Base-by-base conservation (phyloP, 2,797 vertebrate species). In the Crocodylus rhombifer region DNA sequence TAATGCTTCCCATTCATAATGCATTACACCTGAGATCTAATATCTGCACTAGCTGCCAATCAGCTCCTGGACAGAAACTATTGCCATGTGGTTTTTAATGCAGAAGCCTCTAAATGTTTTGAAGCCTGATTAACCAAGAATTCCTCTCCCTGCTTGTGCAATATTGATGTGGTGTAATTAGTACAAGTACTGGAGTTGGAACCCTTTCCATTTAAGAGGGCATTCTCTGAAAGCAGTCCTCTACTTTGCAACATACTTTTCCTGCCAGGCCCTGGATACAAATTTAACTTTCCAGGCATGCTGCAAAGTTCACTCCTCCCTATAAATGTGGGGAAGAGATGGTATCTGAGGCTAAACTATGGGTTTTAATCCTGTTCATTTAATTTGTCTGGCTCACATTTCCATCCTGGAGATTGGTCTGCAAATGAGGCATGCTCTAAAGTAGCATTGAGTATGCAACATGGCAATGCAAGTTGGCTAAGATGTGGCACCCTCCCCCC, bases 121-220 rank as follows among this genome's bases (percentile, higher is more conserved):
- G 73, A 55, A 65, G 7, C 7, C 13, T 30, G 76, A 3, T 5
- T 56, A 82, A 14, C 56, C 5, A 84, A 75, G 21, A 36, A 82
- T 65, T 71, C 21, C 17, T 71, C 20, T 23, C 75, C 4, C 0
- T 25, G 56, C 30, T 62, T 0, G 2, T n/a, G 10, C 62, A 5
- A 2, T 25, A 10, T 10, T 2, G 3, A 2, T 1, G 56, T 0
- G 0, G 15, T 78, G 81, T 64, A 33, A 3, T 9, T 8, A 51
- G 56, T 36, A 51, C 26, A 58, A 30, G 42, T 18, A 56, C 74
- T 26, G 56, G 51, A 11, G 2, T 0, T 2, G n/a, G n/a, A 17
- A 15, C n/a, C 28, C 14, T 55, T 69, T 65, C 51, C 23, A 18
- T 26, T 62, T 60, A 26, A 2, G 2, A 42, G 60, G 26, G 65